Conservation (phyloP, 2,888 invertebrate genomes). For the Hesperia comma region DNA sequence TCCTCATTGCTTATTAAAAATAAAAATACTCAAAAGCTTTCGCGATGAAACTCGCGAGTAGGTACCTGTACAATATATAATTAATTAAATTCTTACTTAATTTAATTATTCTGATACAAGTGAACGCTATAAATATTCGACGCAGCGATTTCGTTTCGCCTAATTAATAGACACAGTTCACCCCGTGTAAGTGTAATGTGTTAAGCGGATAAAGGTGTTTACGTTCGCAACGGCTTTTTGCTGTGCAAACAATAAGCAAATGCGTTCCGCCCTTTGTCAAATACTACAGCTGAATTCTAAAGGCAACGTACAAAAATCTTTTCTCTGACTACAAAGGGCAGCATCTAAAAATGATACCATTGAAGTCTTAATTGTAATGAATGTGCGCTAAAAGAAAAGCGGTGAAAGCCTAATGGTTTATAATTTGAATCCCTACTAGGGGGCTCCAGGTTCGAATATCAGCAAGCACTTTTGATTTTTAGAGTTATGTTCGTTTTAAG, state of each 20-base stretch:
- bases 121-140: slow-evolving; percentile 6
- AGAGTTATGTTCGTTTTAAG: too few species aligned
- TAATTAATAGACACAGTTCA: slow-evolving; percentile 41
- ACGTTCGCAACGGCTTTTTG: slow-evolving; percentile 58
- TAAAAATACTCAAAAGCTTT: too few species aligned
- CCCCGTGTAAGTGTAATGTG: slow-evolving; percentile 41
- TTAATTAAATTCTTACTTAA: slow-evolving; percentile 1
- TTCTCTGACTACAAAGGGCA: not conserved
- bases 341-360: not conserved
- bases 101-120: not conserved
- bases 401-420: too few species aligned
- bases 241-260: slow-evolving; percentile 55
- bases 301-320: not conserved
- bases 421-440: too few species aligned
- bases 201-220: slow-evolving; percentile 61
- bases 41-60: too few species aligned
- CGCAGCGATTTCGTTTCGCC: slow-evolving; percentile 37
- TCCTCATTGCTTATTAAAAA: too few species aligned
- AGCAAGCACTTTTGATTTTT: too few species aligned
- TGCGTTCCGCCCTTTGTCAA: slow-evolving; percentile 20
- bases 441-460: too few species aligned
- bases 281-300: slow-evolving; percentile 15
- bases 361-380: too few species aligned
- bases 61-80: not conserved
- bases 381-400: too few species aligned